Evolutionary conservation across 2,797 vertebrate genomes (phyloP).

Genomic region (Oreonectes daqikongensis): DNA sequence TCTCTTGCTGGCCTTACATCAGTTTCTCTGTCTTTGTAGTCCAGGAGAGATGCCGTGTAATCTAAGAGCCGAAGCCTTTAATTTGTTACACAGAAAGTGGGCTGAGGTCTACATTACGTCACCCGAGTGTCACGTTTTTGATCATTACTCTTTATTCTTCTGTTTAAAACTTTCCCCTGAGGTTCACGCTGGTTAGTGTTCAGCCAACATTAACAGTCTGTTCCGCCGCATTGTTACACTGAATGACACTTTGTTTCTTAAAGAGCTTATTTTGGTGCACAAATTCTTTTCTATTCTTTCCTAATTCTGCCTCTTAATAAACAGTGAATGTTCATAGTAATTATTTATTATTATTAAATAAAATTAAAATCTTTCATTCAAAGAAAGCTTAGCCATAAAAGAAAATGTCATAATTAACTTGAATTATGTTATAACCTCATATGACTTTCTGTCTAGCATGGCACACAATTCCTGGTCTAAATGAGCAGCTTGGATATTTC

Average conservation of each 20-base stretch:
- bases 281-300: background rate
- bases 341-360: too few relatives aligned
- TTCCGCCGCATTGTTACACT: background rate
- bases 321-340: too few relatives aligned
- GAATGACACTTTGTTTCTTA: conserved; percentile 2
- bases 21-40: conserved; percentile 10
- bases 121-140: conserved; percentile 24
- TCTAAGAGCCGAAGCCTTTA: conserved; percentile 41
- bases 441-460: background rate
- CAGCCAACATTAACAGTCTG: conserved; percentile 32
- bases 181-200: conserved; percentile 31
- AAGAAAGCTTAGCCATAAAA: too few relatives aligned
- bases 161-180: background rate
- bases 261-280: background rate
- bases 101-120: conserved; percentile 22
- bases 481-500: too few relatives aligned
- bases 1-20: conserved; percentile 1
- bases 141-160: conserved; percentile 22
- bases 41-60: conserved; percentile 31
- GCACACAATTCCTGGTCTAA: too few relatives aligned
- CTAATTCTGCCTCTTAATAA: too few relatives aligned
- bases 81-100: conserved; percentile 21
- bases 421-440: too few relatives aligned
- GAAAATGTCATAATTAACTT: too few relatives aligned
- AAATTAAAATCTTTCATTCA: too few relatives aligned